Evolutionary conservation across 2,888 invertebrate species (phyloP).

Genomic region (Apantesis nais): DNA sequence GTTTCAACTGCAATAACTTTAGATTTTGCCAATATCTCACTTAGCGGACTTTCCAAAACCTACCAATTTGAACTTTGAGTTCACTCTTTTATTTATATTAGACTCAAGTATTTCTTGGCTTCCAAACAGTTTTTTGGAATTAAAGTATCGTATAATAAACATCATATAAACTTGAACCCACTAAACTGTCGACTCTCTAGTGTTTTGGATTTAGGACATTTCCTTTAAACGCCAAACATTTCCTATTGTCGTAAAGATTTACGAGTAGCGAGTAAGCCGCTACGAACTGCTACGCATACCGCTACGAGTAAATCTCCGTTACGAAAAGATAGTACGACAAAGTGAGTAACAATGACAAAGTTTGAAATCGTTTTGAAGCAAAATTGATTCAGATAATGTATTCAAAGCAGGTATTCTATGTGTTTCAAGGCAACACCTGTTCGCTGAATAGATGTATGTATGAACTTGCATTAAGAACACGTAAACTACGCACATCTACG

Average conservation of each 20-base stretch:
- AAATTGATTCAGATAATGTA: slow-evolving; percentile 45
- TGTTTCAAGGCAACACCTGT: slow-evolving; percentile 45
- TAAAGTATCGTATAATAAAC: slow-evolving; percentile 12
- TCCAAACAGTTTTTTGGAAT: not conserved
- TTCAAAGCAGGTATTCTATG: slow-evolving; percentile 47
- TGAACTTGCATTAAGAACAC: slow-evolving; percentile 42
- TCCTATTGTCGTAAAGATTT: slow-evolving; percentile 36
- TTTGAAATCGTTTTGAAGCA: slow-evolving; percentile 38
- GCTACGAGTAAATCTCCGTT: slow-evolving; percentile 42
- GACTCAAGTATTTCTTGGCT: not conserved
- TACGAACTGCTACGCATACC: slow-evolving; percentile 7
- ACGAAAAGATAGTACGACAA: slow-evolving; percentile 25
- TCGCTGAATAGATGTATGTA: slow-evolving; percentile 41
- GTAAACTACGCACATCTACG: slow-evolving; percentile 21
- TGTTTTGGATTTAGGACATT: slow-evolving; percentile 32
- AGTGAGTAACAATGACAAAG: slow-evolving; percentile 39
- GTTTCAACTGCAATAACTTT: not conserved
- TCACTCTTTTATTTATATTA: not conserved
- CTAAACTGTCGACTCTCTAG: slow-evolving; percentile 27
- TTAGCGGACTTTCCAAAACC: not conserved
- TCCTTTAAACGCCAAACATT: slow-evolving; percentile 41
- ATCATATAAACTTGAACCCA: slow-evolving; percentile 5
- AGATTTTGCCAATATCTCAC: not conserved
- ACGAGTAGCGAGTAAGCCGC: slow-evolving; percentile 37
- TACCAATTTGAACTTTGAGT: not conserved